Conservation (phyloP, 64 coral and sea anemone species). For the Actinia equina region DNA sequence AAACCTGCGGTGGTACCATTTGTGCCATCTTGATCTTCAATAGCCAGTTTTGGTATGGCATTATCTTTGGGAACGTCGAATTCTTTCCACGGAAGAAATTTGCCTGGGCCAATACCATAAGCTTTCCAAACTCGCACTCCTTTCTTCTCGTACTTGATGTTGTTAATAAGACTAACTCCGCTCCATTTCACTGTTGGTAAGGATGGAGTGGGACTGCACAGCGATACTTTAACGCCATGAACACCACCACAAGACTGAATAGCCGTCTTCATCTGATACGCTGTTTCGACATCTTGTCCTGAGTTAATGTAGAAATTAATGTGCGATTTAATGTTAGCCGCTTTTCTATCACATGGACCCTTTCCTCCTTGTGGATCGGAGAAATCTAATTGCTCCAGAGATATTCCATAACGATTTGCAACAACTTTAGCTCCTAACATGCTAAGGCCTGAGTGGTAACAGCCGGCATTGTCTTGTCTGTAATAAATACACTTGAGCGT, state of each 20-base stretch:
- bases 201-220: neutral
- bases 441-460: slow-evolving; percentile 47
- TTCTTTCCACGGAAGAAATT: slow-evolving; percentile 21
- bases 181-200: slow-evolving; percentile 10
- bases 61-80: slow-evolving; percentile 25
- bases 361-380: slow-evolving; percentile 24
- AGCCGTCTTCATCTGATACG: slow-evolving; percentile 24
- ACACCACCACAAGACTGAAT: slow-evolving; percentile 43
- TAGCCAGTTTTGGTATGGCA: neutral
- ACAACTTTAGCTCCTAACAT: slow-evolving; percentile 21
- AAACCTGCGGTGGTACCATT: neutral
- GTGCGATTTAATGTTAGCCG: slow-evolving; percentile 14
- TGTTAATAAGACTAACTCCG: slow-evolving; percentile 32
- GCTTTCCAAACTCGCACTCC: slow-evolving; percentile 24
- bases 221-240: slow-evolving; percentile 27
- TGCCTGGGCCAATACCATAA: slow-evolving; percentile 26
- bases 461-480: slow-evolving; percentile 33
- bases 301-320: slow-evolving; percentile 4
- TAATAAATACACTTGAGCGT: neutral
- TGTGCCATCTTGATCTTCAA: neutral
- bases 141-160: slow-evolving; percentile 24
- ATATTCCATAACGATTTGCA: neutral
- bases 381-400: slow-evolving; percentile 19
- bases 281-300: slow-evolving; percentile 30
- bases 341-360: slow-evolving; percentile 27